A percentile compares a stretch with the other conserved stretches of the same genome.
Evolutionary conservation across 2,797 vertebrate species (phyloP).

Genomic region (Gymnopithys bicolor): DNA sequence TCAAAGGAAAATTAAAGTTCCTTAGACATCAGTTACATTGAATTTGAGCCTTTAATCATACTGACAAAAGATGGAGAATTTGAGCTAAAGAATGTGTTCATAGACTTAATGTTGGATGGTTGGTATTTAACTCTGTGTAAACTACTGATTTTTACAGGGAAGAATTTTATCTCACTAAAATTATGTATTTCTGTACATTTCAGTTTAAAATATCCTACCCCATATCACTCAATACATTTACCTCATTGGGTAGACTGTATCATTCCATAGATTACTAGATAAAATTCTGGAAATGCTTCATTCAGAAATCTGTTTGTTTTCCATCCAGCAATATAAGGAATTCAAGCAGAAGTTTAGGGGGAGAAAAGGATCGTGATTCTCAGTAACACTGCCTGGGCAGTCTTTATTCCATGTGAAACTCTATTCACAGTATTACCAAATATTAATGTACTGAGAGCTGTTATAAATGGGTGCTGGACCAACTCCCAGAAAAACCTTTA

Average conservation of each 20-base stretch:
- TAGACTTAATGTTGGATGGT: background rate
- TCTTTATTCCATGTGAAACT: background rate
- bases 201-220: background rate
- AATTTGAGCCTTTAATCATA: slow-evolving; percentile 74
- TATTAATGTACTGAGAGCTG: background rate
- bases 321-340: background rate
- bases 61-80: slow-evolving; percentile 70
- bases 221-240: background rate
- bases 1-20: slow-evolving; percentile 73
- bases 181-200: background rate
- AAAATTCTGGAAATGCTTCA: background rate
- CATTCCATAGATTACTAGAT: background rate
- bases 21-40: slow-evolving; percentile 61
- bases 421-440: background rate
- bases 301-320: background rate
- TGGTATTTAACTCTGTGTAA: slow-evolving; percentile 57
- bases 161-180: background rate
- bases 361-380: background rate
- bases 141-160: background rate
- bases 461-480: background rate
- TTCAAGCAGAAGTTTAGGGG: background rate
- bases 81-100: slow-evolving; percentile 32
- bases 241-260: background rate
- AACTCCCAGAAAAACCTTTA: background rate
- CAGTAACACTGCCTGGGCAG: background rate